Evolutionary conservation across 2,113 vertebrate genomes (phyloP).

Genomic region (Pedetes capensis): DNA sequence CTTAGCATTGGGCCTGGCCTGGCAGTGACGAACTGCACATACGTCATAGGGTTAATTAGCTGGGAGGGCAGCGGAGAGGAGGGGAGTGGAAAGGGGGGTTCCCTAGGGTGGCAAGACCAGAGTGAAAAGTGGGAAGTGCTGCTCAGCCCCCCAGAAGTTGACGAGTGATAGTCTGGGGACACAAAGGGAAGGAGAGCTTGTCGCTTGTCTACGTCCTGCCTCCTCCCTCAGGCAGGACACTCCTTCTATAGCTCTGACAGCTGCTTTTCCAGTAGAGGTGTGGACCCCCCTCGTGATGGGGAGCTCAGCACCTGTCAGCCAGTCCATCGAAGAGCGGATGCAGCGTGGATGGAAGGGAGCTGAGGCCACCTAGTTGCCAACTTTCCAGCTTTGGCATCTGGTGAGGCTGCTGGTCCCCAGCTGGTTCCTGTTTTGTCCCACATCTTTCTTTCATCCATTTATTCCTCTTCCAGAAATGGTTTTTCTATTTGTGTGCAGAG

Average conservation of each 20-base stretch:
- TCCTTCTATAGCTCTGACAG: not conserved
- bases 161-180: not conserved
- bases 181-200: not conserved
- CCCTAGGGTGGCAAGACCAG: not conserved
- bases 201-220: not conserved
- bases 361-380: not conserved
- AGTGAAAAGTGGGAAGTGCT: not conserved
- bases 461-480: not conserved
- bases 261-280: not conserved
- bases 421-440: not conserved
- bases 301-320: not conserved
- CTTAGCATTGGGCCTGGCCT: not conserved
- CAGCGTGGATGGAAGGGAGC: not conserved
- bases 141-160: not conserved
- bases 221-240: not conserved
- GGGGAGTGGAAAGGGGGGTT: not conserved
- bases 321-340: not conserved
- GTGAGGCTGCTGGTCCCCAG: not conserved
- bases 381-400: no score
- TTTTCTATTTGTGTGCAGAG: not conserved
- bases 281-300: not conserved
- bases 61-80: not conserved
- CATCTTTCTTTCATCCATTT: not conserved
- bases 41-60: not conserved
- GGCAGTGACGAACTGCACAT: not conserved